Conservation (phyloP, 2,113 vertebrate species). For the Oenanthe melanoleuca region DNA sequence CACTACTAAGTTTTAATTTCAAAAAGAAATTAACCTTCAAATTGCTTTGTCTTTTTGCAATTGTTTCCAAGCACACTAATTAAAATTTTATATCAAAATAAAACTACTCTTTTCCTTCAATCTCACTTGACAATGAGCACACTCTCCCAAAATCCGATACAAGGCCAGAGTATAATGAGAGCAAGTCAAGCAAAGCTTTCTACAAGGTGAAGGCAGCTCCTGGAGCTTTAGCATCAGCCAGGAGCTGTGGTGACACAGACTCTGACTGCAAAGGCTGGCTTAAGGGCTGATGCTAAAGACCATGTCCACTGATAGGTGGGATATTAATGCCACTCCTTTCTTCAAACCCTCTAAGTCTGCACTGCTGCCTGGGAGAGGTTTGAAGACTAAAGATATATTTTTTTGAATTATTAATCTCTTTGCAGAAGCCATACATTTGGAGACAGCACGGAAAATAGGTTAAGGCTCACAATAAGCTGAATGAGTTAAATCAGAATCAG, state of each 20-base stretch:
- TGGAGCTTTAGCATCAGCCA: background rate
- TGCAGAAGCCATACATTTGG: background rate
- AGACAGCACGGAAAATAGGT: slow-evolving; percentile 35
- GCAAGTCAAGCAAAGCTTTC: background rate
- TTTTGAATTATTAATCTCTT: slow-evolving; percentile 42
- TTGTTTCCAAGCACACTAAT: background rate
- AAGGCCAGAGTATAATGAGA: background rate
- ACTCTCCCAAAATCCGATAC: background rate
- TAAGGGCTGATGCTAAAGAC: background rate
- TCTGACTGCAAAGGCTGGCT: background rate
- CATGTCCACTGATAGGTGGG: background rate
- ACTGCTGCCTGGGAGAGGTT: background rate
- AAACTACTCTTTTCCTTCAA: background rate
- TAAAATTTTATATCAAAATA: background rate
- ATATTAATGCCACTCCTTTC: background rate
- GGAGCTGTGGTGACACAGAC: background rate
- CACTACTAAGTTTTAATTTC: background rate
- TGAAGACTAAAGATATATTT: slow-evolving; percentile 9
- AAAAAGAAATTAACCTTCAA: background rate
- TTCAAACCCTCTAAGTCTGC: background rate
- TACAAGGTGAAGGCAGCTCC: slow-evolving; percentile 23
- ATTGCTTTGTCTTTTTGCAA: background rate
- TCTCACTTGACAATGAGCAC: background rate
- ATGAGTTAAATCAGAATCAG: slow-evolving; percentile 55
- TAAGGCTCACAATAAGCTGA: slow-evolving; percentile 55